These are phyloP conservation scores for Clinocottus analis DNA, from an alignment of 2,113 vertebrate species.

Conservation along the genomic window DNA sequence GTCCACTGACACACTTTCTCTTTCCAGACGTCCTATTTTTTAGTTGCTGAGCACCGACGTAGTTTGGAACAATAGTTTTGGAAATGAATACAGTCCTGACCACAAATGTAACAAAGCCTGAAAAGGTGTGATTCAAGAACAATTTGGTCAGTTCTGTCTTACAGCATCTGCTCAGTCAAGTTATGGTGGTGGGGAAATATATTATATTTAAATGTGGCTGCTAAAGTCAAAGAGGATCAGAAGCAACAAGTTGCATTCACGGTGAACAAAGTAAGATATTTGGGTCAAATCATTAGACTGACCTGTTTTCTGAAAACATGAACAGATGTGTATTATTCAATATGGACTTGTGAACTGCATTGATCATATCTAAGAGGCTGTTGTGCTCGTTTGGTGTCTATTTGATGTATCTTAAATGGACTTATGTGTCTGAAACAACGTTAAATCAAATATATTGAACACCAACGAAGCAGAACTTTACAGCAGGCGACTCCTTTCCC, in stretches of 20 bases:
- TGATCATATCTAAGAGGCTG: background rate
- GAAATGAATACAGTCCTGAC: background rate
- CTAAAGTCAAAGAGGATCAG: background rate
- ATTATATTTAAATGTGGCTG: background rate
- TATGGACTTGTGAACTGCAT: background rate
- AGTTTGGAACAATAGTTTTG: background rate
- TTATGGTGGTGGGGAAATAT: background rate
- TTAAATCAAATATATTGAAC: too few relatives aligned
- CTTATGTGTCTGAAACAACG: background rate
- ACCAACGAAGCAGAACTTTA: too few relatives aligned
- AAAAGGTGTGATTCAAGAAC: background rate
- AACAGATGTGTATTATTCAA: background rate
- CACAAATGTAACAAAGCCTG: background rate
- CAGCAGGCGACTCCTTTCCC: background rate
- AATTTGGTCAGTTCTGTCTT: background rate
- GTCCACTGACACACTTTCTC: constrained; percentile 35
- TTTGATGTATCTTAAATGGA: background rate
- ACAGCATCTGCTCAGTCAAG: background rate
- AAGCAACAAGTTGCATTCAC: too few relatives aligned
- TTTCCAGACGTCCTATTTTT: constrained; percentile 5
- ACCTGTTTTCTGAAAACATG: background rate
- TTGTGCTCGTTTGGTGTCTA: background rate
- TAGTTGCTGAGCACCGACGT: background rate
- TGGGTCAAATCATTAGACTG: background rate
- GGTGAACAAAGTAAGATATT: background rate